Evolutionary conservation across 2,888 invertebrate genomes (phyloP), one percentile per base, ranked within the genome.

Genomic region (Lampropteryx suffumata): DNA sequence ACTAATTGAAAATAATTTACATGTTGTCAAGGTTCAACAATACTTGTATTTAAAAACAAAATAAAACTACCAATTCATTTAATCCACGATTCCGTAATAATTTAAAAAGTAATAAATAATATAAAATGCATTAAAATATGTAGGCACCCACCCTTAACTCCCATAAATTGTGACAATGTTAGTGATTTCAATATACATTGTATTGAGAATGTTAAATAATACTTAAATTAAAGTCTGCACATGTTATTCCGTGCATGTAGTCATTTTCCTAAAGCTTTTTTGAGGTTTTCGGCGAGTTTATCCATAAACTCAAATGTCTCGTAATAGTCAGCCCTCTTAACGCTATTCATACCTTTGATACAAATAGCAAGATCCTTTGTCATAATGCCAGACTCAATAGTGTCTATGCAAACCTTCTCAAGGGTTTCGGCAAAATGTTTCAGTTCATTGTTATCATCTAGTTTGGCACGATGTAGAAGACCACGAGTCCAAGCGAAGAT

Each of bases 401-500:
- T 99, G 63, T 96, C 95, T 55, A 99, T 86, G 86, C 99, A 99
- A 11, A 98, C 98, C 57, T 92, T 92, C 74, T 99, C 99, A 45
- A 99, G 91, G 14, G 94, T 94, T 64, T 95, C 92, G n/a, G 97
- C 95, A 78, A 99, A 99, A 50, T 92, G 91, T 61, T 92, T 91
- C 36, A 99, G 91, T 39, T 91, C 91, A 5, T 83, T 73, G 75
- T 99, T 99, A 64, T 94, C 91, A 76, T 99, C 99, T 57, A 99
- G 91, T 74, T 98, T 97, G 50, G 99, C 99, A 50, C 99, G 94
- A 77, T 99, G 99, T 42, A 96, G 84, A 3, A 99, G 91, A 36
- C 99, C 99, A 66, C 95, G 93, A 0, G 98, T 97, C 99, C 99
- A 99, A 1, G 99, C 99, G 84, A 98, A 99, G 73, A 99, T 99